phyloP scores from a whole-genome alignment of 2,888 invertebrate species.

The Spodoptera exigua region DNA sequence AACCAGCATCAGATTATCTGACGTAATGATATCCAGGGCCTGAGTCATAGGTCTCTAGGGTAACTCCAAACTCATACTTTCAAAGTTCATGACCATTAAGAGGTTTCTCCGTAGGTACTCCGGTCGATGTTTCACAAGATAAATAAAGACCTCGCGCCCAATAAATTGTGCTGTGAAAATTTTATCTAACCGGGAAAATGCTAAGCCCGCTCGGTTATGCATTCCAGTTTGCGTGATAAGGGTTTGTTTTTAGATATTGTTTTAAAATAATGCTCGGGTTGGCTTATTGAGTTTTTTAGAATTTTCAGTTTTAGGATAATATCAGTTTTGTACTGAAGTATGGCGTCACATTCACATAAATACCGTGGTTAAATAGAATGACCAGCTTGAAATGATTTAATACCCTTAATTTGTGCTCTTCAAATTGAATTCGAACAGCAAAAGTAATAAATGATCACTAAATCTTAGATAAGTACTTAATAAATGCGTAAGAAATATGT shows the following conservation, averaged over 20 bases:
- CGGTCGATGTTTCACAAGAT: conserved; percentile 69
- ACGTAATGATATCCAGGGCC: conserved; percentile 78
- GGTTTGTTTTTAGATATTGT: conserved; percentile 44
- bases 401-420: too few species aligned
- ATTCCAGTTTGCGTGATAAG: conserved; percentile 39
- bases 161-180: conserved; percentile 66
- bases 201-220: conserved; percentile 35
- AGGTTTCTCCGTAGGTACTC: conserved; percentile 72
- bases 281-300: too few species aligned
- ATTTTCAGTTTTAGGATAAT: too few species aligned
- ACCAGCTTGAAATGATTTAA: too few species aligned
- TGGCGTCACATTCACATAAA: too few species aligned
- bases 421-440: too few species aligned
- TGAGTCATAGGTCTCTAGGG: conserved; percentile 83
- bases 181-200: conserved; percentile 58
- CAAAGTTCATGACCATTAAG: conserved; percentile 79
- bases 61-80: conserved; percentile 74
- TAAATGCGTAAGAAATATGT: too few species aligned
- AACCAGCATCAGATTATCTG: conserved; percentile 77
- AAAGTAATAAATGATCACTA: too few species aligned
- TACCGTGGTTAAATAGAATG: too few species aligned
- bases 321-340: too few species aligned
- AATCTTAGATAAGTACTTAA: too few species aligned
- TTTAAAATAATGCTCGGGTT: conserved; percentile 7
- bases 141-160: conserved; percentile 64